Base-by-base conservation (phyloP, 2,888 invertebrate species). In the Malthinus seriepunctatus region DNA sequence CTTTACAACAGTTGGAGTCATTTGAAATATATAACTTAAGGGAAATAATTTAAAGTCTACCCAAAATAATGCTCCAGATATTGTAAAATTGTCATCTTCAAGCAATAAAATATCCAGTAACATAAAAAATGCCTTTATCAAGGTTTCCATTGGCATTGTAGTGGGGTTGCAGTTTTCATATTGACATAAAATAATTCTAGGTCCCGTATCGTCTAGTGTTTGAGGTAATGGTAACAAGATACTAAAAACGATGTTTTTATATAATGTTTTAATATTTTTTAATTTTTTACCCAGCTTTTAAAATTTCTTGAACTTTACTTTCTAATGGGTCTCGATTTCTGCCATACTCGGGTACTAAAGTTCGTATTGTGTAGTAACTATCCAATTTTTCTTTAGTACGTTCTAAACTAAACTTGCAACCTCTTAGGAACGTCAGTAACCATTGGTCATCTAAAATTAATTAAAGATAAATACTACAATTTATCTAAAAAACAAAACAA, bases 321-420 rank as follows among this genome's bases (percentile, higher is more conserved):
- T 62, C 31, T 15, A 63, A 63, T 1, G 83, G 82, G 71, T 84
- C 82, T 66, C 82, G 77, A 57, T 80, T 70, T 6, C 78, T 77
- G 65, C 83, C 83, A 62, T 86, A 78, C 65, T 87, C 86, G 1
- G 87, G 86, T 0, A 84, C 78, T 32, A 83, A 76, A 2, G 81
- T 79, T 62, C 83, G 82, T 69, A 83, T 72, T 8, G 84, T 84
- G 68, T 86, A 86, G 68, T 81, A 86, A 76, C 82, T 81, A 60
- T 85, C 84, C 31, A 84, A 64, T 66, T 84, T 84, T 63, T 81
- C 78, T 71, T 84, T 84, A 38, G 80, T 79, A 59, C 80, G 77
- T 67, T 84, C 83, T 37, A 84, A 67, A 51, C 83, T 82, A 70
- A 81, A 83, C 73, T 84, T 84, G 63, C 80, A 80, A 39, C 83